Conservation (phyloP, 2,797 vertebrate species). For the Aplochiton taeniatus region DNA sequence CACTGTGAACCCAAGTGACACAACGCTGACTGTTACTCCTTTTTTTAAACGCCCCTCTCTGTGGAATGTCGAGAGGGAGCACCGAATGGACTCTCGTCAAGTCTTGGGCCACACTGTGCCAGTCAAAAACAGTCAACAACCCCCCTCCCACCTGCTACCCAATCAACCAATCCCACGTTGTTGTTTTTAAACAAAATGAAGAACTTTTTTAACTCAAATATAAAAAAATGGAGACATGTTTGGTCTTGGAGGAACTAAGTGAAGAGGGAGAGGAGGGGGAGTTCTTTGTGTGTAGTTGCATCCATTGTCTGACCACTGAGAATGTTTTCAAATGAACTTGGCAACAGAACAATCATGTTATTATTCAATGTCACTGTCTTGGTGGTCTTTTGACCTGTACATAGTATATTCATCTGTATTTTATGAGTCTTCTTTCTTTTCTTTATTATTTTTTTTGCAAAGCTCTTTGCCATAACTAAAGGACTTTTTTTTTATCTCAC, state of each 20-base stretch:
- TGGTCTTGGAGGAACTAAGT: constrained; percentile 41
- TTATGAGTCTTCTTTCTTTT: constrained; percentile 46
- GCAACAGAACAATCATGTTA: constrained; percentile 60
- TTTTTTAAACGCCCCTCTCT: constrained; percentile 32
- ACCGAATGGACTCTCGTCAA: constrained; percentile 27
- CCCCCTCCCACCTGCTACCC: constrained; percentile 17
- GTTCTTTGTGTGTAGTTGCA: constrained; percentile 63
- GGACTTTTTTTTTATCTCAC: constrained; percentile 52
- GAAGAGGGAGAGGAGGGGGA: constrained; percentile 58
- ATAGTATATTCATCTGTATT: constrained; percentile 69
- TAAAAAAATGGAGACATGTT: constrained; percentile 42
- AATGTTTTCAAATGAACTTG: constrained; percentile 74
- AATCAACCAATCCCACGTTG: constrained; percentile 26
- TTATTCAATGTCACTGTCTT: constrained; percentile 65
- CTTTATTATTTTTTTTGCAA: constrained; percentile 33
- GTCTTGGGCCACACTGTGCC: constrained; percentile 79
- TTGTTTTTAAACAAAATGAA: constrained; percentile 77
- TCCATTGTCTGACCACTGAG: constrained; percentile 87
- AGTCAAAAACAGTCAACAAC: constrained; percentile 78
- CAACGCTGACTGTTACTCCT: constrained; percentile 77
- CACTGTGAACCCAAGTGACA: constrained; percentile 70
- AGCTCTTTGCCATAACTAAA: constrained; percentile 46
- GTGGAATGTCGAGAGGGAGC: constrained; percentile 38
- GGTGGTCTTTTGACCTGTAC: constrained; percentile 54
- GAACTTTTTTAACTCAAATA: constrained; percentile 68